Evolutionary conservation across 2,113 vertebrate genomes (phyloP), one percentile per base, ranked within the genome.

Genomic region (Leuciscus idus): DNA sequence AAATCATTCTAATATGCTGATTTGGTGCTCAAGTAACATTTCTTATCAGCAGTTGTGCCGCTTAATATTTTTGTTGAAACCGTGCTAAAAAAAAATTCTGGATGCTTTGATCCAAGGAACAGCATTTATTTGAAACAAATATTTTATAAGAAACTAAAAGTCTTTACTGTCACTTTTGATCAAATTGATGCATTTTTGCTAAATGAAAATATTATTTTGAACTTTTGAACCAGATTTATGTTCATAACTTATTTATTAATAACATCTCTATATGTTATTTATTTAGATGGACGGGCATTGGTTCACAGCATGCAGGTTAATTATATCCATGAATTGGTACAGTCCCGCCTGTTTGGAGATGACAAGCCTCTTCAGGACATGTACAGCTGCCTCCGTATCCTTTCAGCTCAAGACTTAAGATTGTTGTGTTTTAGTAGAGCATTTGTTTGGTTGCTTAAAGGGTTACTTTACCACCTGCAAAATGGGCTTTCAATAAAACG

Each of bases 321-420:
- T 92, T 99, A 98, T 91, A 99, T 99, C 92, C 98, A 99, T 79
- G 97, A 99, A 89, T 81, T 99, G 93, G 97, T 99, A 33, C 98
- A 99, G 92, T 99, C 98, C 6, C 95, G 98, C 8, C 96, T 99
- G 55, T 99, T 98, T 92, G 97, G 97, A 85, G 98, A 99, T 93
- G 98, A 99, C 86, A 99, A 98, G 88, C 98, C 98, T 11, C 96
- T 99, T 80, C 98, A 99, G 94, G 98, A 99, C 93, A 99, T 99
- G 98, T 99, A 99, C 95, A 99, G 91, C 94, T 99, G 98, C 90
- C 91, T 99, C 81, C 98, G 98, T 99, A 99, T 99, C 98, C 97
- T 99, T 96, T 73, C 11, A 36, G 59, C 17, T 4, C 23, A 33
- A 68, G 21, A 62, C 19, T 81, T 33, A 6, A 82, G 8, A 11